These are phyloP conservation scores for Chironomus striatipennis DNA, from an alignment of 1,140 invertebrate genomes.

Conservation along the genomic window DNA sequence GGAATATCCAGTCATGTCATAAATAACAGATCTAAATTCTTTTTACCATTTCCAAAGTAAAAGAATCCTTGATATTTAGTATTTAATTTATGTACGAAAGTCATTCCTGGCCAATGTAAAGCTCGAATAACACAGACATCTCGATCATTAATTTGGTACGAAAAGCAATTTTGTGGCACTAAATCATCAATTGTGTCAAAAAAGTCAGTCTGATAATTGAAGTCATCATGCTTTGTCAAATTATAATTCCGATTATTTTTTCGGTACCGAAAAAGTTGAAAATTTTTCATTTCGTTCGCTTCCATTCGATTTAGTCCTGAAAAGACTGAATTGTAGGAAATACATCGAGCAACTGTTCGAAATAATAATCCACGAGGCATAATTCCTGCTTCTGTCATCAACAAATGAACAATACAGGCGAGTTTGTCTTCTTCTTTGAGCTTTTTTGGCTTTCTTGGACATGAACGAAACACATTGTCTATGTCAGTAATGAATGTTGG, in stretches of 20 bases:
- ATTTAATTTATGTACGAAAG: constrained; percentile 58
- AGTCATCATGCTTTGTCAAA: constrained; percentile 57
- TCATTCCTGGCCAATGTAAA: constrained; percentile 65
- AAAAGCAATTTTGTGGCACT: constrained; percentile 33
- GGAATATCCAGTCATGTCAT: constrained; percentile 43
- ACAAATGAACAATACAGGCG: constrained; percentile 54
- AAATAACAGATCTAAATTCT: constrained; percentile 63
- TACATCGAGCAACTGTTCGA: constrained; percentile 52
- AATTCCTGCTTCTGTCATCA: constrained; percentile 57
- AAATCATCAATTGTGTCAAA: constrained; percentile 55
- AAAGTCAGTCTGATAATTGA: constrained; percentile 70
- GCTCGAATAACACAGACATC: constrained; percentile 52
- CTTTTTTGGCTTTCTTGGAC: constrained; percentile 41
- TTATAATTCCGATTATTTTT: constrained; percentile 62
- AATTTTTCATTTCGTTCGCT: constrained; percentile 52
- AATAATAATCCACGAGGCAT: constrained; percentile 62
- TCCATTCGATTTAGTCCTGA: constrained; percentile 52
- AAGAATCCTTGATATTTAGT: constrained; percentile 57
- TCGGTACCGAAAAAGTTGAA: constrained; percentile 55
- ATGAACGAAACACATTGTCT: constrained; percentile 42
- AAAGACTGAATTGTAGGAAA: constrained; percentile 58
- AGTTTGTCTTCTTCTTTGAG: constrained; percentile 70
- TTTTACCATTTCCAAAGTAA: constrained; percentile 62
- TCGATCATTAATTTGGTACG: constrained; percentile 43
- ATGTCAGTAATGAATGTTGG: constrained; percentile 38